These are phyloP conservation scores for Ramphastos sulfuratus DNA, from an alignment of 2,113 vertebrate species.

Conservation along the genomic window DNA sequence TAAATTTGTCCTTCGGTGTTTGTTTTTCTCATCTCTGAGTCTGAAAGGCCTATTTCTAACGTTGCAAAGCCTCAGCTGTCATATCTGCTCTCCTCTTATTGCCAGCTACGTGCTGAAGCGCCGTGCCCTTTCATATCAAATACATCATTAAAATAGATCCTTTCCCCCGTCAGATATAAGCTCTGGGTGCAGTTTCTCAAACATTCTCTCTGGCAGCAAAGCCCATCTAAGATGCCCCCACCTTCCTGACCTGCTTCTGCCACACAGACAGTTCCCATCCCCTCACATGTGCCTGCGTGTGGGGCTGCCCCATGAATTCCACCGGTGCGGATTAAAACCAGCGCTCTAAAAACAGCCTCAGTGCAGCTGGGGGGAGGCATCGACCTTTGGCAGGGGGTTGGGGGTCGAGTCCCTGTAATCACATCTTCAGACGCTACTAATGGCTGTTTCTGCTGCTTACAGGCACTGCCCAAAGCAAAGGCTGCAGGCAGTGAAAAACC, in stretches of 20 bases:
- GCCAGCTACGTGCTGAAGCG: constrained; percentile 19
- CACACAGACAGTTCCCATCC: not conserved
- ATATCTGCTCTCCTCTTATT: constrained; percentile 45
- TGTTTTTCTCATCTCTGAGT: constrained; percentile 32
- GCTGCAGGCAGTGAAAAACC: not conserved
- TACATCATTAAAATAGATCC: constrained; percentile 42
- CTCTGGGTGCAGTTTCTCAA: not conserved
- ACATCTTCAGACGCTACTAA: not conserved
- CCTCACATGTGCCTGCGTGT: not conserved
- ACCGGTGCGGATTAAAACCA: not conserved
- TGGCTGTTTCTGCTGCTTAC: not conserved
- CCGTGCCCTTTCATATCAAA: constrained; percentile 54
- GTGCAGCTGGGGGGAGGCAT: not conserved
- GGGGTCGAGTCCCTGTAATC: not conserved
- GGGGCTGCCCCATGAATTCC: not conserved
- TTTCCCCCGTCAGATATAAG: constrained; percentile 10
- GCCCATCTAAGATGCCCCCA: not conserved
- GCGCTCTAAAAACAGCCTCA: not conserved
- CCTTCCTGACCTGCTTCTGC: not conserved
- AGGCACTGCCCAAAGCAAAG: not conserved
- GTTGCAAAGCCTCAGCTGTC: constrained; percentile 47
- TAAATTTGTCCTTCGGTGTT: constrained; percentile 62
- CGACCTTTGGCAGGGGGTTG: fast-evolving
- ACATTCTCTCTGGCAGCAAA: constrained; percentile 1
- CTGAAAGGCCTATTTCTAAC: constrained; percentile 39